Percentiles rank a stretch among this genome's conserved stretches.
Conservation (phyloP, 2,797 vertebrate genomes). For the Eutrigla gurnardus region DNA sequence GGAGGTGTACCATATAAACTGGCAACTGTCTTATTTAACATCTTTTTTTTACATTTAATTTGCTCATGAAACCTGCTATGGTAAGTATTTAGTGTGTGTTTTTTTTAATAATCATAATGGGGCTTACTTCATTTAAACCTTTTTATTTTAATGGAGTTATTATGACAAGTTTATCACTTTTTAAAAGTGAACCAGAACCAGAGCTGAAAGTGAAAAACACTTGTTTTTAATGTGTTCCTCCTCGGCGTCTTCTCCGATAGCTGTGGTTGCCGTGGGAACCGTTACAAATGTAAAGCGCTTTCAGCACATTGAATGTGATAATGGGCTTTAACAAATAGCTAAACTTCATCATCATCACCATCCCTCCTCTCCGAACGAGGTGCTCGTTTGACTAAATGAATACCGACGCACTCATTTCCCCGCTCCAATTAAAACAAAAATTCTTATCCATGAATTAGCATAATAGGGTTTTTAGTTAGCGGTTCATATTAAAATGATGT, state of each 20-base stretch:
- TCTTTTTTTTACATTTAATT: constrained; percentile 3
- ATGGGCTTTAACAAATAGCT: constrained; percentile 34
- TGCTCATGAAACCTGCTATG: neutral
- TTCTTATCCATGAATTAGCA: constrained; percentile 46
- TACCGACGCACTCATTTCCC: constrained; percentile 34
- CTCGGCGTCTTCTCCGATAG: neutral
- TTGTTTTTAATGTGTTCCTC: constrained; percentile 5
- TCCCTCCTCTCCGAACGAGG: constrained; percentile 44
- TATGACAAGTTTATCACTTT: neutral
- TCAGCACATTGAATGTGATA: constrained; percentile 45
- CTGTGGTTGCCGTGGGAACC: constrained; percentile 10
- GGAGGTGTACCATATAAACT: neutral
- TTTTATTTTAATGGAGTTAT: neutral
- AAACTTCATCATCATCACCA: constrained; percentile 38
- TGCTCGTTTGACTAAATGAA: constrained; percentile 53
- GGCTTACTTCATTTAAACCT: neutral
- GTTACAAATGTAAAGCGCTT: constrained; percentile 1
- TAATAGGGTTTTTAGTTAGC: constrained; percentile 35
- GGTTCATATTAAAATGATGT: constrained; percentile 27
- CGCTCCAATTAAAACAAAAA: constrained; percentile 51
- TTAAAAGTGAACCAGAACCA: neutral
- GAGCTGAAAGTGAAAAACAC: neutral
- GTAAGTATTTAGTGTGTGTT: neutral
- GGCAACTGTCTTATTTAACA: neutral
- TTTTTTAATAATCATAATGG: neutral